Base-by-base conservation (phyloP, 2,113 vertebrate species). In the Callipepla squamata region DNA sequence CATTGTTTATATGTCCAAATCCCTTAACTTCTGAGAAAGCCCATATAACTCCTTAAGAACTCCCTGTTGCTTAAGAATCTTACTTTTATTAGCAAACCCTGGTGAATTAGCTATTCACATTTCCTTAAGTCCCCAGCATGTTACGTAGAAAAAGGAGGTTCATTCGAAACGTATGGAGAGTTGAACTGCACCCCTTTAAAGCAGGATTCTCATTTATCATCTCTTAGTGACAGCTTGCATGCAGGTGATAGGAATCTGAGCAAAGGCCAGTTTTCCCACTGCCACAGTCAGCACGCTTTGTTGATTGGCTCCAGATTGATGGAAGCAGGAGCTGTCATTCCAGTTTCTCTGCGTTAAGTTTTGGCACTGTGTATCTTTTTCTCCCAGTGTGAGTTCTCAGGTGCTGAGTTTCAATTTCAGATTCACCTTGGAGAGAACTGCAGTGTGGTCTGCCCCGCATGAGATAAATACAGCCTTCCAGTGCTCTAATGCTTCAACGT, bases 371-470 rank as follows among this genome's bases (percentile, higher is more conserved):
- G 0, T 45, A 16, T 77, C 53, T 76, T 82, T 48, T 81, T 50
- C 48, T 57, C 11, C 7, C 15, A 66, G 36, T 7, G 30, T 38
- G 30, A 89, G 20, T n/a, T 36, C 63, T 76, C 75, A 57, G 63
- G 61, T 38, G 63, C 62, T 77, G 55, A 55, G 38, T 70, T 88
- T 75, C 72, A 48, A 20, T 34, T 87, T 92, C 36, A 82, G 58
- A 66, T 79, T 90, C 88, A 98, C 98, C 97, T 97, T 97, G 50
- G 96, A 97, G 59, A 98, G 96, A 67, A 94, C 86, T 28, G 96
- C 98, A 61, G 96, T 97, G 14, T 98, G 98, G 80, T 96, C 96
- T 53, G 92, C 92, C 30, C 98, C 98, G 85, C 98, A 98, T 5
- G 97, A 84, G 36, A 98, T 82, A 87, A 96, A 98, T 1, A 90